phyloP scores from a whole-genome alignment of 2,888 invertebrate genomes.

The Caenorhabditis wallacei region DNA sequence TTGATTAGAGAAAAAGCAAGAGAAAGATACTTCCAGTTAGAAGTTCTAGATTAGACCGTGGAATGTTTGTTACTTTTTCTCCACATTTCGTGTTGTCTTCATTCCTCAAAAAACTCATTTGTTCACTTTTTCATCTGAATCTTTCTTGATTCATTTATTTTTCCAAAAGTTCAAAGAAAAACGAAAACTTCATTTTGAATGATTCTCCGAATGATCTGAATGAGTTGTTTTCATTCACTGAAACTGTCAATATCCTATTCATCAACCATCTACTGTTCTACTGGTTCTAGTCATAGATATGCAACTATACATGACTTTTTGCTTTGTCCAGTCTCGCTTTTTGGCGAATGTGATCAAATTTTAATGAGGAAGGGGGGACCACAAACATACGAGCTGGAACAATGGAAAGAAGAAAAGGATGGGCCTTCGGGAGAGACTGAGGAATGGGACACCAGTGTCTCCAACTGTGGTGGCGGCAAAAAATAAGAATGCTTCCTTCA shows the following conservation, averaged over 20 bases:
- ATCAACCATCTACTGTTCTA: background rate
- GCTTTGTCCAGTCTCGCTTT: conserved; percentile 29
- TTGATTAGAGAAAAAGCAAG: too few relatives aligned
- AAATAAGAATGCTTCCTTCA: conserved; percentile 53
- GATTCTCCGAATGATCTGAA: background rate
- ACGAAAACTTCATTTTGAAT: background rate
- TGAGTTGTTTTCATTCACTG: conserved; percentile 12
- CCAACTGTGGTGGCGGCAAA: conserved; percentile 46
- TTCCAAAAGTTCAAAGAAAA: background rate
- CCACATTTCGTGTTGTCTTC: conserved; percentile 3
- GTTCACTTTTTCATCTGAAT: conserved; percentile 4
- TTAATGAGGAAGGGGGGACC: conserved; percentile 58
- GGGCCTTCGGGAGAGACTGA: background rate
- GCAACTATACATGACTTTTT: conserved; percentile 34
- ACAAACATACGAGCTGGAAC: conserved; percentile 56
- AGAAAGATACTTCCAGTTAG: too few relatives aligned
- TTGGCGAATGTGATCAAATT: conserved; percentile 62
- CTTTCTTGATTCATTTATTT: background rate
- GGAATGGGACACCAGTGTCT: conserved; percentile 13
- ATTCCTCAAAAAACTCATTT: conserved; percentile 9
- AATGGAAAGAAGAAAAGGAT: conserved; percentile 41
- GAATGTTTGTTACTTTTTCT: background rate
- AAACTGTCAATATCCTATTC: conserved; percentile 13
- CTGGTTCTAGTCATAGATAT: conserved; percentile 19
- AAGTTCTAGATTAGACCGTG: background rate